These are phyloP conservation scores for Sarcophaga rosellei DNA, from an alignment of 2,888 invertebrate genomes.

Conservation along the genomic window DNA sequence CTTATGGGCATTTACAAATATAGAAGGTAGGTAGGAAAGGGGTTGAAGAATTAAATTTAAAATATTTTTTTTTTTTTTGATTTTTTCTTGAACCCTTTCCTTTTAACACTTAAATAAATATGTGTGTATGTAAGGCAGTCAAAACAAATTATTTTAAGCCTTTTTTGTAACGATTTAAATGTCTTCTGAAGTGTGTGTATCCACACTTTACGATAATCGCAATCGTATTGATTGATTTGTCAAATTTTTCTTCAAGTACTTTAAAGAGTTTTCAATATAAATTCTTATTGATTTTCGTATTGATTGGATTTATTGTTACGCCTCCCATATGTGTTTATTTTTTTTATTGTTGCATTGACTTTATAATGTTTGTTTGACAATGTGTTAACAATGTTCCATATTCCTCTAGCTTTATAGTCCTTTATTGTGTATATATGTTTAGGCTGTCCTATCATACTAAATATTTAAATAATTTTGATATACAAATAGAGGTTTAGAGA, in stretches of 20 bases:
- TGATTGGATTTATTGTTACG: constrained; percentile 27
- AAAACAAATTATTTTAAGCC: constrained; percentile 54
- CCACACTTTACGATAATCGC: background rate
- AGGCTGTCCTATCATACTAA: constrained; percentile 42
- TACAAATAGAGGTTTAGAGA: constrained; percentile 48
- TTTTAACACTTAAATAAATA: constrained; percentile 34
- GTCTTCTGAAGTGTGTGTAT: constrained; percentile 62
- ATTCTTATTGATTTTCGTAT: constrained; percentile 34
- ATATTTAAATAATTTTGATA: constrained; percentile 62
- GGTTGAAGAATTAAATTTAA: constrained; percentile 31
- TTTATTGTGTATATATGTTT: constrained; percentile 40
- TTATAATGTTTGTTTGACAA: constrained; percentile 58
- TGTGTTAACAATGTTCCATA: background rate
- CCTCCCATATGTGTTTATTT: background rate
- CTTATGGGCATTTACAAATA: background rate
- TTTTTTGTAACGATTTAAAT: constrained; percentile 62
- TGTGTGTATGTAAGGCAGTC: constrained; percentile 31
- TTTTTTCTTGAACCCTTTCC: constrained; percentile 36
- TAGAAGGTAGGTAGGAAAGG: constrained; percentile 20
- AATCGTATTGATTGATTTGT: constrained; percentile 62
- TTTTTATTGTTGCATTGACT: constrained; percentile 43
- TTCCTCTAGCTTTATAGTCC: background rate
- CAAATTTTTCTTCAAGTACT: constrained; percentile 28
- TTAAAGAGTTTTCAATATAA: constrained; percentile 38
- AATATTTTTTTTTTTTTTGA: constrained; percentile 69